Evolutionary conservation across 1,140 invertebrate genomes (phyloP).

Genomic region (Uloborus diversus): DNA sequence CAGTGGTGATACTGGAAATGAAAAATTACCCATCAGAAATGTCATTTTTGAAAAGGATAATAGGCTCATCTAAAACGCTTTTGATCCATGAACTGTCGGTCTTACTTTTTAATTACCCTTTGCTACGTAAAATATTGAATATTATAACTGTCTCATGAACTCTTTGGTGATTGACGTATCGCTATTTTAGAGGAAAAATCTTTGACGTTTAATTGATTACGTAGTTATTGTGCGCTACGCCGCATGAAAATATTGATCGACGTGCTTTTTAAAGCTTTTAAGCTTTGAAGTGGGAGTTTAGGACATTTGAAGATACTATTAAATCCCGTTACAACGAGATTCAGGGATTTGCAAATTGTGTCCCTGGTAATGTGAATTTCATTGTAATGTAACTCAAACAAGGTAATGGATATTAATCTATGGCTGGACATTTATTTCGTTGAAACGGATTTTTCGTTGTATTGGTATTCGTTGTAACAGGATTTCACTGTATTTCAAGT

Average conservation of each 20-base stretch:
- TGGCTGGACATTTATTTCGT: no score
- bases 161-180: neutral
- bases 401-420: no score
- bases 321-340: no score
- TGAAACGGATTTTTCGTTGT: no score
- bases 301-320: no score
- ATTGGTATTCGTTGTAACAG: no score
- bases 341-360: no score
- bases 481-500: no score
- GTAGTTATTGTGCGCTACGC: neutral
- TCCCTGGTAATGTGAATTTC: no score
- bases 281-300: no score
- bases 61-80: conserved; percentile 21
- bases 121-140: conserved; percentile 12
- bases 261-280: neutral
- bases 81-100: conserved; percentile 18
- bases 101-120: neutral
- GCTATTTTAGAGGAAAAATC: neutral
- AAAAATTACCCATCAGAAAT: conserved; percentile 35
- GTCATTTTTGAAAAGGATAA: conserved; percentile 42
- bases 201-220: neutral
- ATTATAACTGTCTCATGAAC: neutral
- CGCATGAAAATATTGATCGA: neutral
- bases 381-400: no score
- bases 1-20: conserved; percentile 16